Evolutionary conservation across 2,113 vertebrate species (phyloP).

Genomic region (Willisornis vidua): DNA sequence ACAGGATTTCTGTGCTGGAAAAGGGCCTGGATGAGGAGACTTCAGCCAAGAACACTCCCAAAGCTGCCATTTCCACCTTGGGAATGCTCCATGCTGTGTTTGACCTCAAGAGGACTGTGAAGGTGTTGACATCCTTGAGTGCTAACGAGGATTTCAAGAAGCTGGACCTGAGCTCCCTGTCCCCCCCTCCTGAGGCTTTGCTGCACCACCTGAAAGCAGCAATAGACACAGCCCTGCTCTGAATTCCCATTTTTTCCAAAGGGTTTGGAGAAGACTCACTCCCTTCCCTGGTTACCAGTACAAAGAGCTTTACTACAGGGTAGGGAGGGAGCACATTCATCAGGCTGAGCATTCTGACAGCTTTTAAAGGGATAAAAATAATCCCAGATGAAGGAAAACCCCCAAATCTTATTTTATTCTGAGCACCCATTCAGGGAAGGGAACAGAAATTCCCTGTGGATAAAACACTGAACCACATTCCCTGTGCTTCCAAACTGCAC

Average conservation of each 20-base stretch:
- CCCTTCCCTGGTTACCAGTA: not conserved
- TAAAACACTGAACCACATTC: not conserved
- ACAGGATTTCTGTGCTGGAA: slow-evolving; percentile 80
- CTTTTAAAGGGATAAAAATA: not conserved
- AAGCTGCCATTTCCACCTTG: slow-evolving; percentile 63
- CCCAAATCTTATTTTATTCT: not conserved
- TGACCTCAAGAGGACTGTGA: slow-evolving; percentile 83
- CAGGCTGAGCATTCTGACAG: no score
- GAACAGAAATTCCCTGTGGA: not conserved
- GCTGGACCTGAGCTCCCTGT: slow-evolving; percentile 73
- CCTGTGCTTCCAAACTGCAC: not conserved
- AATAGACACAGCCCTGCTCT: slow-evolving; percentile 54
- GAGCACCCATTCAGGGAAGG: not conserved
- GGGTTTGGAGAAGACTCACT: not conserved
- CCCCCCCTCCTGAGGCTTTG: slow-evolving; percentile 75
- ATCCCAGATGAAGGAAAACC: not conserved
- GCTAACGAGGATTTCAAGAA: slow-evolving; percentile 87
- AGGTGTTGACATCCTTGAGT: slow-evolving; percentile 83
- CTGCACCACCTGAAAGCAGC: slow-evolving; percentile 82
- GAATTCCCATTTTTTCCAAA: not conserved
- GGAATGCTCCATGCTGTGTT: slow-evolving; percentile 88
- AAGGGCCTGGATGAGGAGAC: slow-evolving; percentile 53
- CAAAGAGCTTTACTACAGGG: not conserved
- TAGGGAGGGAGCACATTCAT: not conserved
- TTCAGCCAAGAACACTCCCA: slow-evolving; percentile 38